A percentile compares a stretch with the other conserved stretches of the same genome.
These are phyloP conservation scores for Kuschelorhynchus macadamiae DNA, from an alignment of 2,888 invertebrate genomes.

Conservation along the genomic window DNA sequence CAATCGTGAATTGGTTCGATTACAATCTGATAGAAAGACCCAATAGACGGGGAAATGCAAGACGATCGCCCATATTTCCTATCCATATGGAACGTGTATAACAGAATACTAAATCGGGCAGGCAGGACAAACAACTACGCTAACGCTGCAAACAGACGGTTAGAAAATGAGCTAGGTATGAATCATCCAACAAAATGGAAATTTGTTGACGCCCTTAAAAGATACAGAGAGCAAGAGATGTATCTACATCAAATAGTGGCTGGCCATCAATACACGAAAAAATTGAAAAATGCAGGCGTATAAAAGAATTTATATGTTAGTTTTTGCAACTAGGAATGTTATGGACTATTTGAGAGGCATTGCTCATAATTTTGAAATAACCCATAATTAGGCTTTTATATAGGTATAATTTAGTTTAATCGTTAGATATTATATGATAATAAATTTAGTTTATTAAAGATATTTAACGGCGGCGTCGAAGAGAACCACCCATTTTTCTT, in stretches of 20 bases:
- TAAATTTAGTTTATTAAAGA: too few relatives aligned
- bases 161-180: conserved; percentile 29
- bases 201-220: conserved; percentile 15
- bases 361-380: too few relatives aligned
- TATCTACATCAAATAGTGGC: too few relatives aligned
- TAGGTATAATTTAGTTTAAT: too few relatives aligned
- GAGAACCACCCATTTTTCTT: too few relatives aligned
- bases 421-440: too few relatives aligned
- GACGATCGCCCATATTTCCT: conserved; percentile 31
- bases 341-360: background rate
- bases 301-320: too few relatives aligned
- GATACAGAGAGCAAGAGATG: too few relatives aligned
- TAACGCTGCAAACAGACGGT: conserved; percentile 21
- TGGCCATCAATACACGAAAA: too few relatives aligned
- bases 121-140: conserved; percentile 33
- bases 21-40: conserved; percentile 13
- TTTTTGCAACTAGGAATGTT: background rate
- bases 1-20: background rate
- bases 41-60: conserved; percentile 18
- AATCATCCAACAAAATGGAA: conserved; percentile 27
- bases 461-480: too few relatives aligned
- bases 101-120: conserved; percentile 5
- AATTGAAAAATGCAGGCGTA: too few relatives aligned
- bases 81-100: conserved; percentile 23
- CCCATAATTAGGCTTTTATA: too few relatives aligned